These are phyloP conservation scores for Bubo bubo DNA, from an alignment of 2,113 vertebrate genomes.

Conservation along the genomic window DNA sequence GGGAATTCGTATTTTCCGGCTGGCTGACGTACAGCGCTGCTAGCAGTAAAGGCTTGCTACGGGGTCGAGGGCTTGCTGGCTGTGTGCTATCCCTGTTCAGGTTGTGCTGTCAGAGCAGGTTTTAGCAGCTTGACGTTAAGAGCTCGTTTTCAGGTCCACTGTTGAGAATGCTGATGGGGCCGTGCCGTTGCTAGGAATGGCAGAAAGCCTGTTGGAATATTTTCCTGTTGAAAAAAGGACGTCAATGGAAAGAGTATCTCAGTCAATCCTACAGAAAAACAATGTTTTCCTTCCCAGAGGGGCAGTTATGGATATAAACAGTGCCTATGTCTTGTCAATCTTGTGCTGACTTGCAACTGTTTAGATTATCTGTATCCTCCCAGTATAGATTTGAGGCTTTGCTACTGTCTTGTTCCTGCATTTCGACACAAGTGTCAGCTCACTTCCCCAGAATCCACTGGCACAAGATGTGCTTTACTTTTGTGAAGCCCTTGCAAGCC, in stretches of 20 bases:
- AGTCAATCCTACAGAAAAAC: not conserved
- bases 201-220: not conserved
- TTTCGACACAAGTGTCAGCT: not conserved
- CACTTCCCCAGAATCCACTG: not conserved
- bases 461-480: not conserved
- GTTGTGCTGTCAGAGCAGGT: not conserved
- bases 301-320: not conserved
- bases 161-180: not conserved
- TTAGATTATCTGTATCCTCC: not conserved
- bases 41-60: not conserved
- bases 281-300: not conserved
- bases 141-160: not conserved
- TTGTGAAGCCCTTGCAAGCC: not conserved
- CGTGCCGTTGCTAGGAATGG: not conserved
- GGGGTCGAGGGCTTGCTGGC: not conserved
- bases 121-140: not conserved
- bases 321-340: not conserved
- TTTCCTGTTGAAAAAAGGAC: not conserved
- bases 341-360: not conserved
- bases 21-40: not conserved
- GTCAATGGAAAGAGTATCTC: not conserved
- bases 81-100: not conserved
- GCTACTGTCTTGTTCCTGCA: not conserved
- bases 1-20: not conserved
- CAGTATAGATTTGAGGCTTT: not conserved